Base-by-base conservation (phyloP, 2,113 vertebrate species). In the Dicrurus megarhynchus region DNA sequence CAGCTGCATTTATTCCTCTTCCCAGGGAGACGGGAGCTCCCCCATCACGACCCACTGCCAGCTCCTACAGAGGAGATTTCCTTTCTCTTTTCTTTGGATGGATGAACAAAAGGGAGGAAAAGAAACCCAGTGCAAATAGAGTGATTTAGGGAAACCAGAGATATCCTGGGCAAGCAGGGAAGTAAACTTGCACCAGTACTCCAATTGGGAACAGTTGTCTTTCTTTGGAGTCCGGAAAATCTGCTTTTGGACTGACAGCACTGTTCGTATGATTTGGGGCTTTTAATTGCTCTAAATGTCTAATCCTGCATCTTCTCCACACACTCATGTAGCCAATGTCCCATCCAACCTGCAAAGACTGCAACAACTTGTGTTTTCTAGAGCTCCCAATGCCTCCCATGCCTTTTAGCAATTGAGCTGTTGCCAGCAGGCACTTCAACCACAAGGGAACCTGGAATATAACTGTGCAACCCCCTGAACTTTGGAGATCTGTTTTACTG, bases 81-180 rank as follows among this genome's bases (percentile, higher is more conserved):
- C 57, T 83, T 71, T 53, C 70, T 73, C 15, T 59, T 55, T 35
- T 35, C 70, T 92, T 96, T 68, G 86, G 73, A 79, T 42, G 73
- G 32, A 57, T 89, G 64, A 92, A 46, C 33, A 71, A 70, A 92
- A 84, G 19, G 6, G 16, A 32, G 8, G 3, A 59, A 78, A 87
- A 75, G 63, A 95, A 77, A 56, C 1, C 13, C 20, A 19, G 46
- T 22, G 27, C 35, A 78, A 94, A 57, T 2, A 81, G 74, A 37
- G 12, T 49, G 15, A 61, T 9, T 37, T 19, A 33, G 6, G 23
- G 64, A 89, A 92, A 81, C 2, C 13, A 37, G 53, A 79, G 13
- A 21, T 27, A 59, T 6, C 35, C 41, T 52, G 59, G 32, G 41
- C 49, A 76, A 64, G n/a, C 16, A 64, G 70, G 27, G 68, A 74